Base-by-base conservation (phyloP, 2,113 vertebrate species). In the Grallaria varia region DNA sequence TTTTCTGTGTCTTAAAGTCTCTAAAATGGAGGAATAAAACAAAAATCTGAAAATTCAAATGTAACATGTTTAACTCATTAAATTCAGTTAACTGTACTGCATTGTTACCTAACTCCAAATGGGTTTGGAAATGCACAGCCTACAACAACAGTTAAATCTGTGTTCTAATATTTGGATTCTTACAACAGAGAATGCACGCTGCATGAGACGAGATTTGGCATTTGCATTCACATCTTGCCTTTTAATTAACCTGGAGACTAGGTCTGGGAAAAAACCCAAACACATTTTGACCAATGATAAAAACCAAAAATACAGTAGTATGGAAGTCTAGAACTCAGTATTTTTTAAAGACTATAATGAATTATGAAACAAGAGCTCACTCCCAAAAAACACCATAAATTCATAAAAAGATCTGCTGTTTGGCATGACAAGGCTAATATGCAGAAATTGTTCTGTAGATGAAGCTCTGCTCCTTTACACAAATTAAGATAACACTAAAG, bases 341-440 rank as follows among this genome's bases (percentile, higher is more conserved):
- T 35, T 94, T 63, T 24, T 73, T 24, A 27, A 58, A 80, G 16
- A 52, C 21, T 25, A 23, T 8, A 37, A 0, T 45, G 39, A 84
- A 23, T 37, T 66, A 49, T 6, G 8, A 81, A 81, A 53, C 30
- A 15, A 74, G 49, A 78, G 24, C 6, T 89, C 7, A 45, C 12
- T 74, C 74, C 6, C 8, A 45, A 84, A 62, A 60, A 25, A 4
- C 4, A 44, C 10, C 15, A 7, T 20, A n/a, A 52, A 33, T 28
- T 62, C 22, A 53, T 15, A 69, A 6, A 16, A 21, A 52, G 15
- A 73, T 66, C 6, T 52, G 23, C 27, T 50, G 6, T 18, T 62
- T 0, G 1, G 12, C 33, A 25, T 6, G 12, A 14, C 31, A 83
- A 47, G 21, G 12, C 6, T 72, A 47, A 82, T 25, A 50, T 0